phyloP scores from a whole-genome alignment of 2,797 vertebrate genomes.

The Hapalemur alaotrensis region DNA sequence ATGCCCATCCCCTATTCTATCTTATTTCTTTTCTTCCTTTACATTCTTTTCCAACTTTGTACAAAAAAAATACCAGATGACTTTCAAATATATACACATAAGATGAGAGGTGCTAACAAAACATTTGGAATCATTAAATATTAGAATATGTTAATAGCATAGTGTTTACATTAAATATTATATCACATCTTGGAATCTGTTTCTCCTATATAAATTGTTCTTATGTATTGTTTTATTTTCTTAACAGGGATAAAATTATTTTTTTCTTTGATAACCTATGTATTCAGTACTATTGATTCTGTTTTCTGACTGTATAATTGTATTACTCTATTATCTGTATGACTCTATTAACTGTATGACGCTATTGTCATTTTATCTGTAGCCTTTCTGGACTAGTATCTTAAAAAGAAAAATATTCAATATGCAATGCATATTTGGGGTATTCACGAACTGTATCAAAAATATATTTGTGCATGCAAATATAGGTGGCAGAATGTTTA shows the following conservation, averaged over 20 bases:
- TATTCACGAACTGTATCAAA: not conserved
- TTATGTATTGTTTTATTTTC: slow-evolving; percentile 39
- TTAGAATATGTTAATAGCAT: not conserved
- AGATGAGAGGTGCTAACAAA: not conserved
- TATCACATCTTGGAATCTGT: not conserved
- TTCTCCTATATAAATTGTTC: not conserved
- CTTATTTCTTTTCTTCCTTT: not conserved
- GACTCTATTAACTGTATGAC: too few relatives aligned
- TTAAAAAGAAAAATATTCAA: not conserved
- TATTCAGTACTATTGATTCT: not conserved
- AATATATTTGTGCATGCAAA: not conserved
- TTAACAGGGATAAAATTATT: not conserved
- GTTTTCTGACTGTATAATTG: not conserved
- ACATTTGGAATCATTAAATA: not conserved
- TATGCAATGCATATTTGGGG: not conserved
- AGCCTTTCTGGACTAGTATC: not conserved
- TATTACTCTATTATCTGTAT: too few relatives aligned
- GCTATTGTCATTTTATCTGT: not conserved
- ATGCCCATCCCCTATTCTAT: not conserved
- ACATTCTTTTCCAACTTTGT: not conserved
- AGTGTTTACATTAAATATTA: not conserved
- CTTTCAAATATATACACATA: not conserved
- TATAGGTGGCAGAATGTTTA: not conserved
- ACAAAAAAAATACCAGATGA: not conserved
- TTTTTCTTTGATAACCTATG: slow-evolving; percentile 32